A percentile compares a stretch with the other conserved stretches of the same genome.
Evolutionary conservation across 35 echinoderm and acorn worm species (phyloP).

Genomic region (Apostichopus californicus): DNA sequence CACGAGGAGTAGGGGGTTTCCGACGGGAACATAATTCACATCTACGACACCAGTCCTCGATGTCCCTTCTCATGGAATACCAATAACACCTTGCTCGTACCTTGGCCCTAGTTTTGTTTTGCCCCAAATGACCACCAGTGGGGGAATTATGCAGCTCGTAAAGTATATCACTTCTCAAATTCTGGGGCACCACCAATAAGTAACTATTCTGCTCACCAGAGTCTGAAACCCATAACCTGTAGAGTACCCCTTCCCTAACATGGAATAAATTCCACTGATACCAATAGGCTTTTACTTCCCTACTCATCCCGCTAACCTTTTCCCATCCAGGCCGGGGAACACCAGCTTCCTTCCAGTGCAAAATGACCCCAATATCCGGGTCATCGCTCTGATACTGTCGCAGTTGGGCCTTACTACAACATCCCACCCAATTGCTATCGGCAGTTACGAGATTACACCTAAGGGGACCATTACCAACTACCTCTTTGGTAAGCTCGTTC

Average conservation of each 20-base stretch:
- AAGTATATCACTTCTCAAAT: slow-evolving; percentile 1
- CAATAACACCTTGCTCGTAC: slow-evolving; percentile 23
- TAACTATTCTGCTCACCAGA: slow-evolving; percentile 10
- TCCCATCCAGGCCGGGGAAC: background rate
- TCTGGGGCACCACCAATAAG: slow-evolving; percentile 1
- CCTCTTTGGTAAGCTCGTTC: background rate
- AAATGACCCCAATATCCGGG: background rate
- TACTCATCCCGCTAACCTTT: background rate
- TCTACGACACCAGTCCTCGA: slow-evolving; percentile 18
- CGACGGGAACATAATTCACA: slow-evolving; percentile 51
- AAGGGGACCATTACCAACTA: no score
- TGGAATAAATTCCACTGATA: slow-evolving; percentile 4
- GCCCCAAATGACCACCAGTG: slow-evolving; percentile 39
- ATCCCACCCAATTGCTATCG: background rate
- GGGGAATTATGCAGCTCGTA: slow-evolving; percentile 14
- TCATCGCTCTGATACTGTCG: background rate
- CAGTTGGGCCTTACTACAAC: background rate
- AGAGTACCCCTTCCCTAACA: slow-evolving; percentile 26
- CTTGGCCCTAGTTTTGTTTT: slow-evolving; percentile 33
- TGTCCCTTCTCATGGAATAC: slow-evolving; percentile 18
- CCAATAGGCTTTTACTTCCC: slow-evolving; percentile 10
- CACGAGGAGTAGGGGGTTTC: slow-evolving; percentile 23
- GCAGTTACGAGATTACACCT: background rate
- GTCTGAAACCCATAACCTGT: slow-evolving; percentile 25
- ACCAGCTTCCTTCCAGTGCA: background rate